A percentile compares a stretch with the other conserved stretches of the same genome.
Conservation (phyloP, 2,888 invertebrate genomes). For the Palloptera scutellata region DNA sequence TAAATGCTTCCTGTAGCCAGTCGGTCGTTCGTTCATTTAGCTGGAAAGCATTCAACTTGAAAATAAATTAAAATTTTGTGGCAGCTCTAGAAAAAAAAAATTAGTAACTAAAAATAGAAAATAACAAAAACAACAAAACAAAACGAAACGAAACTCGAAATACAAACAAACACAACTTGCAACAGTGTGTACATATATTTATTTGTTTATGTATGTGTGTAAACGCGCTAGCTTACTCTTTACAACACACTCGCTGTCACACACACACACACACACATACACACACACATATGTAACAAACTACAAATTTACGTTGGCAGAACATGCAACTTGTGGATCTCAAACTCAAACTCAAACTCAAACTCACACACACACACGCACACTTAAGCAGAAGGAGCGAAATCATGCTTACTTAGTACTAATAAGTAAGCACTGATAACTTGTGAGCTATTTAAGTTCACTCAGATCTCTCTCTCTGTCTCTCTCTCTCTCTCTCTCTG, state of each 20-base stretch:
- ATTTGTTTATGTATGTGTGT: background rate
- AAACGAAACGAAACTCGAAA: background rate
- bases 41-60: no score
- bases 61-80: no score
- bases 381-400: no score
- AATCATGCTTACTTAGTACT: no score
- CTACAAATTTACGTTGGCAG: background rate
- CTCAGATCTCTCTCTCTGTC: no score
- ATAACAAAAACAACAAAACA: background rate
- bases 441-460: no score
- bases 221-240: background rate
- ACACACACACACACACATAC: background rate
- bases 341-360: background rate
- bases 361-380: background rate
- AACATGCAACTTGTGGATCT: constrained; percentile 9
- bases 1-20: no score
- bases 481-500: no score
- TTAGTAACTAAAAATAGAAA: no score
- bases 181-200: background rate
- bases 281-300: background rate
- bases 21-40: no score
- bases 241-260: background rate
- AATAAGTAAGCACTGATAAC: no score
- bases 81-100: no score
- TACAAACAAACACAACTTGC: background rate